Percentiles rank a stretch among this genome's conserved stretches.
These are phyloP conservation scores for Epinotia nisella DNA, from an alignment of 2,888 invertebrate species.

Conservation along the genomic window DNA sequence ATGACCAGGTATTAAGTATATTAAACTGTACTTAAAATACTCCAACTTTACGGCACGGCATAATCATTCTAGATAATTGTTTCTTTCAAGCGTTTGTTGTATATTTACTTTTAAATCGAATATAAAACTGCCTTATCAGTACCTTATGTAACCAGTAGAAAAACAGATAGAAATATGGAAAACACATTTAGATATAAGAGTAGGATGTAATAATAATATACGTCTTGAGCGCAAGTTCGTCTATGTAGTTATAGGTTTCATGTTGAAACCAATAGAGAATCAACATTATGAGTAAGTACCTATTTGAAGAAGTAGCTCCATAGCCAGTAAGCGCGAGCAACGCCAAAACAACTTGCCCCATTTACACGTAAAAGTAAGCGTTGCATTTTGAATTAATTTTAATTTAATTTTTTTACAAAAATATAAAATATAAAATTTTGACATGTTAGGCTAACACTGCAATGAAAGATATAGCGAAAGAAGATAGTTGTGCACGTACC, in stretches of 20 bases:
- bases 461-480: too few relatives aligned
- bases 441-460: too few relatives aligned
- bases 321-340: not conserved
- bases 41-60: too few relatives aligned
- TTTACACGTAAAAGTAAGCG: not conserved
- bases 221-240: constrained; percentile 7
- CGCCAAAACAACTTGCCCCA: constrained; percentile 2
- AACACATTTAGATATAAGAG: constrained; percentile 5
- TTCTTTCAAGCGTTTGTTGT: not conserved
- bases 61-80: too few relatives aligned
- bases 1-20: too few relatives aligned
- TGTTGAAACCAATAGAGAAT: not conserved
- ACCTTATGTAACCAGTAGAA: constrained; percentile 37
- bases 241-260: not conserved
- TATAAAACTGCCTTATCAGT: constrained; percentile 39
- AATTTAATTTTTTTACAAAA: too few relatives aligned
- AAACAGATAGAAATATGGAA: constrained; percentile 17
- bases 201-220: constrained; percentile 18
- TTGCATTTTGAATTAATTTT: not conserved
- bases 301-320: not conserved
- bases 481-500: too few relatives aligned
- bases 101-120: constrained; percentile 10
- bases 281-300: not conserved
- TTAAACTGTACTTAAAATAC: too few relatives aligned
- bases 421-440: not conserved